These are phyloP conservation scores for Mormyrops boulengeri DNA, from an alignment of 2,797 vertebrate species.

Conservation along the genomic window DNA sequence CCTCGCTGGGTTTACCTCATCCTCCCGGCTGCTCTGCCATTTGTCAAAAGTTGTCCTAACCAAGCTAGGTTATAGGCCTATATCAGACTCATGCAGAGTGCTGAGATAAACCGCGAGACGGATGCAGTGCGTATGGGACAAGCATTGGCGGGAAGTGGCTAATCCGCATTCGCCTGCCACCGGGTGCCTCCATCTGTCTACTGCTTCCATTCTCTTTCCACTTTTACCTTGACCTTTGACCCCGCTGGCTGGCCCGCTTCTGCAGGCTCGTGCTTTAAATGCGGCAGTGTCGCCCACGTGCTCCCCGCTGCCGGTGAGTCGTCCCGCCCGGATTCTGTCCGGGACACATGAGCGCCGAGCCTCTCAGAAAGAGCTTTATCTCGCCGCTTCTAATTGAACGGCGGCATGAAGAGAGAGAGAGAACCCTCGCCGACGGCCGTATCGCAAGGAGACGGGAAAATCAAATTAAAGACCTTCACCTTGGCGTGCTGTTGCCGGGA, in stretches of 20 bases:
- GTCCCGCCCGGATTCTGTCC: background rate
- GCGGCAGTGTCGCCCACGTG: background rate
- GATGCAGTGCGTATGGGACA: background rate
- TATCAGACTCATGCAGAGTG: background rate
- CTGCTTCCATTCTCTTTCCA: background rate
- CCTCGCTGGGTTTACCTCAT: background rate
- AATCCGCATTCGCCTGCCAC: background rate
- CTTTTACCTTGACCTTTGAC: conserved; percentile 12
- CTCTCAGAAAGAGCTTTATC: conserved; percentile 33
- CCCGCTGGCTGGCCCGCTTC: background rate
- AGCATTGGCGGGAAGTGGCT: background rate
- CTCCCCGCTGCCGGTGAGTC: background rate
- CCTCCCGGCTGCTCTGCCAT: background rate
- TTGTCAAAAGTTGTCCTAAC: background rate
- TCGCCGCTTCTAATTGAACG: conserved; percentile 52
- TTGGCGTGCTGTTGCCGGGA: background rate
- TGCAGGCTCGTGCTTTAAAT: background rate
- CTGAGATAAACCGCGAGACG: background rate
- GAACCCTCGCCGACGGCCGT: background rate
- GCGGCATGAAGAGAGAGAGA: conserved; percentile 24
- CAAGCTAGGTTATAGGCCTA: background rate
- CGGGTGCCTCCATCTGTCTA: background rate
- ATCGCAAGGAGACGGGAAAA: background rate
- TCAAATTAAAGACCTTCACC: conserved; percentile 16
- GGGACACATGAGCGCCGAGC: conserved; percentile 1